Conservation (phyloP, 92 coral and sea anemone genomes). For the Epizoanthus stellaris region DNA sequence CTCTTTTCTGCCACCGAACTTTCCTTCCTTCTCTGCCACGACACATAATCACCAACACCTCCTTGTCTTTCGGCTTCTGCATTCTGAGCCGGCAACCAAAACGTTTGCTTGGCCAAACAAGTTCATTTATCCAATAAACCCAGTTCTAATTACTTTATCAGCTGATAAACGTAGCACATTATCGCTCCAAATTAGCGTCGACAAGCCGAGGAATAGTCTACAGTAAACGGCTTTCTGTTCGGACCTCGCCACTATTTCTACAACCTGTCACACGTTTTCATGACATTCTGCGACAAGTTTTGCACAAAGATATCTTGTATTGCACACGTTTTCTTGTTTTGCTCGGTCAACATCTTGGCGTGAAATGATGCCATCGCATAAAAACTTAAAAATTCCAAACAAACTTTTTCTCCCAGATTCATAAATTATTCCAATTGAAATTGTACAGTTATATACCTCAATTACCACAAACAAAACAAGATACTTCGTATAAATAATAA, state of each 20-base stretch:
- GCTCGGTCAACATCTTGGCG: background rate
- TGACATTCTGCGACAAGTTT: background rate
- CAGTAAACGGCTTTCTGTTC: background rate
- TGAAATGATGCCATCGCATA: background rate
- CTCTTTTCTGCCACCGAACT: slow-evolving; percentile 62
- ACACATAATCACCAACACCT: slow-evolving; percentile 72
- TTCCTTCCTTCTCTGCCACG: slow-evolving; percentile 70
- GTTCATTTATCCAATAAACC: background rate
- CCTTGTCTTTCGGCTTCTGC: slow-evolving; percentile 59
- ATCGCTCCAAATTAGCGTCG: background rate
- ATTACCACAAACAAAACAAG: background rate
- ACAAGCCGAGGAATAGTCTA: background rate
- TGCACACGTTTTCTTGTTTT: background rate
- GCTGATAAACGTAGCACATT: background rate
- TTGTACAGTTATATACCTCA: background rate
- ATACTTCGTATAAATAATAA: background rate
- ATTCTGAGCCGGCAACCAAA: slow-evolving; percentile 13
- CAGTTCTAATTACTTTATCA: background rate
- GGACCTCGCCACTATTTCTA: background rate
- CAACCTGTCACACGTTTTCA: background rate
- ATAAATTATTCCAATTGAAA: background rate
- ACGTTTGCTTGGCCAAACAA: background rate
- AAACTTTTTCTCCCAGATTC: background rate
- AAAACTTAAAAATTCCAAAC: background rate
- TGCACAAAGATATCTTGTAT: background rate